Percentiles rank a stretch among this genome's conserved stretches.
These are phyloP conservation scores for Xiphophorus couchianus DNA, from an alignment of 2,113 vertebrate species.

Conservation along the genomic window DNA sequence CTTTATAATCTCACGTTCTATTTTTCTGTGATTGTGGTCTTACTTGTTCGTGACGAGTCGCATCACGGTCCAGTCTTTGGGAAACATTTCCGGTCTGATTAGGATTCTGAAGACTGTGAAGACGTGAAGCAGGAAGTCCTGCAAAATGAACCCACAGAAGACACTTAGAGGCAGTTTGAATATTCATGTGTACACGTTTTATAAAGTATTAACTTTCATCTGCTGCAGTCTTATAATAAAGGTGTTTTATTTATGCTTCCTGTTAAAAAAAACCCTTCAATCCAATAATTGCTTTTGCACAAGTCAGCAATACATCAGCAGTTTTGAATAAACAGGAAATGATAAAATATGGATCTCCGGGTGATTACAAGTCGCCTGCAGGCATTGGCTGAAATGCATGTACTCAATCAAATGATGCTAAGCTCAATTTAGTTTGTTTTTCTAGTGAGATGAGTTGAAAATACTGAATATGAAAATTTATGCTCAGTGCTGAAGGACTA, in stretches of 20 bases:
- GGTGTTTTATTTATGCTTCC: background rate
- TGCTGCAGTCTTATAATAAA: background rate
- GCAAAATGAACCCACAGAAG: slow-evolving; percentile 27
- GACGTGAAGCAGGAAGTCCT: slow-evolving; percentile 98
- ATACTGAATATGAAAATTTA: too few species aligned
- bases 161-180: background rate
- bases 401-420: too few species aligned
- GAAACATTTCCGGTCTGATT: slow-evolving; percentile 97
- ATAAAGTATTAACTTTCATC: too few species aligned
- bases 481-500: too few species aligned
- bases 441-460: too few species aligned
- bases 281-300: background rate
- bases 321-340: too few species aligned
- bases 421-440: too few species aligned
- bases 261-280: background rate
- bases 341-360: too few species aligned
- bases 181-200: background rate
- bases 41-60: slow-evolving; percentile 99
- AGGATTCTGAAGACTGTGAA: slow-evolving; percentile 98
- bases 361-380: too few species aligned
- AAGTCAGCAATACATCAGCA: background rate
- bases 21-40: slow-evolving; percentile 46
- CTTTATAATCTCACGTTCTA: background rate
- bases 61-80: slow-evolving; percentile 99
- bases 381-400: too few species aligned